These are phyloP conservation scores for Cheilosia soror DNA, from an alignment of 2,888 invertebrate genomes.

Conservation along the genomic window DNA sequence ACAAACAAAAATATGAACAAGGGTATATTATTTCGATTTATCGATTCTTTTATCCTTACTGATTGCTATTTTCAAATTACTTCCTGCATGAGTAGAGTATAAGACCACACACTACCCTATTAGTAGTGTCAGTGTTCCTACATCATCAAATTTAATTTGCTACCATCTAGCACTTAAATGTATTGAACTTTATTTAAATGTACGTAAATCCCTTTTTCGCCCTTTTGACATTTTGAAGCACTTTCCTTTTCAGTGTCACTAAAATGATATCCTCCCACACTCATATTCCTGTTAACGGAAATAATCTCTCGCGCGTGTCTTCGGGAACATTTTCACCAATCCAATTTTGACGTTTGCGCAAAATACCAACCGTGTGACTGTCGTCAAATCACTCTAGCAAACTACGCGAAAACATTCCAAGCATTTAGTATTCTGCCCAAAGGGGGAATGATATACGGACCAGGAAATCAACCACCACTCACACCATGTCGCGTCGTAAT, in stretches of 20 bases:
- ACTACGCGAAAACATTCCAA: constrained; percentile 48
- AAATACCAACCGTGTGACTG: constrained; percentile 47
- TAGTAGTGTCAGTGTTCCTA: constrained; percentile 30
- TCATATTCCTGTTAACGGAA: constrained; percentile 49
- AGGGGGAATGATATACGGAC: constrained; percentile 30
- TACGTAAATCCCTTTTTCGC: not conserved
- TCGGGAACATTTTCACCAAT: constrained; percentile 46
- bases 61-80: constrained; percentile 11
- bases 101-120: constrained; percentile 27
- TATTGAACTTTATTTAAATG: constrained; percentile 20
- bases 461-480: constrained; percentile 47
- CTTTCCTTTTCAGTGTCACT: too few relatives aligned
- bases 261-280: constrained; percentile 29
- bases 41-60: constrained; percentile 6
- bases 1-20: not conserved
- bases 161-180: constrained; percentile 31
- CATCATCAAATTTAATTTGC: constrained; percentile 6
- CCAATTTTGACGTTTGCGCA: constrained; percentile 61
- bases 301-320: constrained; percentile 35
- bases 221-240: too few relatives aligned
- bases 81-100: not conserved
- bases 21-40: constrained; percentile 16
- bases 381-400: constrained; percentile 49
- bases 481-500: constrained; percentile 6
- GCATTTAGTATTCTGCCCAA: constrained; percentile 26